Evolutionary conservation across 2,888 invertebrate genomes (phyloP), one percentile per base, ranked within the genome.

Genomic region (Orchestes rusci): DNA sequence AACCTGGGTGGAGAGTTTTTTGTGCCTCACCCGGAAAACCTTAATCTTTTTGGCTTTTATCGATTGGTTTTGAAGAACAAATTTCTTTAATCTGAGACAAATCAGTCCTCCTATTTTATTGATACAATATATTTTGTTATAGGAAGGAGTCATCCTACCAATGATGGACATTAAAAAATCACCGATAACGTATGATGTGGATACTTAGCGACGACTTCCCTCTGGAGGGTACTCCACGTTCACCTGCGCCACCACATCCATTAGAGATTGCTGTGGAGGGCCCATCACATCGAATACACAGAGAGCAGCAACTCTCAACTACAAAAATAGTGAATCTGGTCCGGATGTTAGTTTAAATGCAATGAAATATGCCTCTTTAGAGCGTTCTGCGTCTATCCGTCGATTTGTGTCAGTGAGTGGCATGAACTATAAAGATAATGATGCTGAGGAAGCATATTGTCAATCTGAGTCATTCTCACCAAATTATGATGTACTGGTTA

Each of bases 151-250:
- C 43, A 73, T 77, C 53, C 65, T 79, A 56, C 78, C 77, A 54
- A 77, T 80, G 77, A 75, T 77, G 65, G 80, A 79, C 64, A 69
- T 78, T 70, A 75, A 79, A 66, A 79, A 79, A 68, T 75, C 73
- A 1, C 70, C 77, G 53, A 70, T 75, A 58, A 72, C 72, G 59
- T 77, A 74, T 70, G 76, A 77, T 57, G 71, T 71, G 59, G 73
- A 72, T 58, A 71, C 71, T 63, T 73, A 72, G 71, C 69, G 67
- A 66, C 67, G 66, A 68, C 66, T 68, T 42, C 56, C 59, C 63
- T 59, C 64, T 60, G 68, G 59, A 39, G 62, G 60, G 32, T 54
- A 56, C 52, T 55, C 59, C 35, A 64, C 65, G 12, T 66, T 67
- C 48, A 58, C 63, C 23, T 65, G 66, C 51, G 61, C 67, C 47